phyloP scores from a whole-genome alignment of 2,888 invertebrate genomes.

The Chymomyza procnemis region DNA sequence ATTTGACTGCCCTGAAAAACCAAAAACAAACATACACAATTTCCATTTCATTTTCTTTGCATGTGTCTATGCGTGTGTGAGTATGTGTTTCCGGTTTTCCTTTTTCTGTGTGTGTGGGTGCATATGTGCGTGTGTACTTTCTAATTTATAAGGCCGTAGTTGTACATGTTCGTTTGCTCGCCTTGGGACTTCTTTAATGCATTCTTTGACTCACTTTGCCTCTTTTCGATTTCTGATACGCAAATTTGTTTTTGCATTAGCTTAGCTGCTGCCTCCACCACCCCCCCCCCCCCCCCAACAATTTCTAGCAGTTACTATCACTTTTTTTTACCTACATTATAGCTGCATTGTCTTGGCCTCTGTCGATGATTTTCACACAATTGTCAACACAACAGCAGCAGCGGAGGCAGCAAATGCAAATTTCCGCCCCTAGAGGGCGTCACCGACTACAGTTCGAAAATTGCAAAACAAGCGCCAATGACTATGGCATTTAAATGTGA shows the following conservation, averaged over 20 bases:
- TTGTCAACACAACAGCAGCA: constrained; percentile 64
- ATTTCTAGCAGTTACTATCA: constrained; percentile 1
- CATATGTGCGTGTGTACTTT: constrained; percentile 38
- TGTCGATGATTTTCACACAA: constrained; percentile 59
- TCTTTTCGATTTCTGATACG: constrained; percentile 58
- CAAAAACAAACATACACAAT: constrained; percentile 63
- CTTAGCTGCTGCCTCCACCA: no score
- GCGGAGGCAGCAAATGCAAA: constrained; percentile 58
- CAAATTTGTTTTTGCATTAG: constrained; percentile 49
- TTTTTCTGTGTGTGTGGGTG: constrained; percentile 3
- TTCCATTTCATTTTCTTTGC: constrained; percentile 49
- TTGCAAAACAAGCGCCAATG: constrained; percentile 63
- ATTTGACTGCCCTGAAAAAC: constrained; percentile 37
- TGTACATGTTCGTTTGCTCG: constrained; percentile 55
- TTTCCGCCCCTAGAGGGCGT: background rate
- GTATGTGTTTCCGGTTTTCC: background rate
- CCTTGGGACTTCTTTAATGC: constrained; percentile 59
- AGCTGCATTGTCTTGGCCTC: constrained; percentile 51
- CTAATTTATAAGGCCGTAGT: constrained; percentile 65
- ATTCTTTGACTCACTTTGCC: constrained; percentile 38
- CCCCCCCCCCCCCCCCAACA: background rate
- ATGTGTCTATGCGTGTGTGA: constrained; percentile 30
- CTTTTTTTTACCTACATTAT: background rate
- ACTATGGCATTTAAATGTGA: constrained; percentile 69
- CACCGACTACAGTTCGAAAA: constrained; percentile 28